These are phyloP conservation scores for Poeciliopsis turneri DNA, from an alignment of 2,797 vertebrate species.

Conservation along the genomic window DNA sequence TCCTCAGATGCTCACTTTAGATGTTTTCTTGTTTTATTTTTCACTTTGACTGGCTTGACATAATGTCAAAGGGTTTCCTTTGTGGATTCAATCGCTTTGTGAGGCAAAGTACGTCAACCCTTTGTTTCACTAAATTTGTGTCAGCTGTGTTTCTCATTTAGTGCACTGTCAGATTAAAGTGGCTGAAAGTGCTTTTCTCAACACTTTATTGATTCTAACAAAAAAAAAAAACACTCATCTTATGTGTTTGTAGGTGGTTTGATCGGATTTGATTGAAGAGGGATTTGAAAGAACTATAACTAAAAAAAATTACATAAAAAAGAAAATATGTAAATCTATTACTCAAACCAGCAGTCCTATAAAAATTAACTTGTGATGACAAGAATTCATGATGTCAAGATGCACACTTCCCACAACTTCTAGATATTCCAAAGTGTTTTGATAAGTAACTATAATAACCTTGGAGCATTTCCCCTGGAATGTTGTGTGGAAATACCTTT, in stretches of 20 bases:
- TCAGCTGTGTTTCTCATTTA: not conserved
- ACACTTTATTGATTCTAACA: constrained; percentile 3
- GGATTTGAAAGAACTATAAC: not conserved
- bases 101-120: constrained; percentile 8
- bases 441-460: not conserved
- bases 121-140: constrained; percentile 17
- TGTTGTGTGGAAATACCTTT: not conserved
- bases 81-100: constrained; percentile 18
- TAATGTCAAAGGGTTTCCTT: constrained; percentile 11
- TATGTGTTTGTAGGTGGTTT: constrained; percentile 6
- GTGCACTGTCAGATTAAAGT: constrained; percentile 16
- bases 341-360: not conserved
- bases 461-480: not conserved
- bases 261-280: constrained; percentile 5
- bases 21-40: constrained; percentile 10
- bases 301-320: not conserved
- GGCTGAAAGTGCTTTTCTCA: constrained; percentile 3
- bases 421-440: not conserved
- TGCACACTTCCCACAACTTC: not conserved
- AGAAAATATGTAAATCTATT: not conserved
- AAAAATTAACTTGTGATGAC: constrained; percentile 3
- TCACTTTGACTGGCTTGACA: constrained; percentile 17
- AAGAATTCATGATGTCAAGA: not conserved
- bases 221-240: not conserved
- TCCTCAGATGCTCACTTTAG: constrained; percentile 27